A percentile compares a stretch with the other conserved stretches of the same genome.
Conservation (phyloP, 2,113 vertebrate genomes). For the Solea solea region DNA sequence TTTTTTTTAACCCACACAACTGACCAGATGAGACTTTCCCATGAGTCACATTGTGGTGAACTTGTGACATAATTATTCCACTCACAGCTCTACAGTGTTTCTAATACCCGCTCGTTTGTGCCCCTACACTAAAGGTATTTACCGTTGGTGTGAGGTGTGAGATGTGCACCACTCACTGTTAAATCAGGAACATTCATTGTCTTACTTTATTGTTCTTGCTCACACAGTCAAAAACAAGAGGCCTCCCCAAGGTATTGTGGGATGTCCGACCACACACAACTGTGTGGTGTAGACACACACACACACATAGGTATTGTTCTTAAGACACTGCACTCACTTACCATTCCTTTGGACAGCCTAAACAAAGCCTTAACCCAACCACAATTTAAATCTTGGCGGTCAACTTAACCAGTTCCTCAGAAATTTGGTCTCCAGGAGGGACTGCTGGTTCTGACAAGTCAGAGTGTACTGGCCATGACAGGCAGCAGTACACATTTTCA, state of each 20-base stretch:
- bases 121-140: neutral
- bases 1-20: neutral
- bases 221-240: conserved; percentile 2
- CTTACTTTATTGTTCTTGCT: conserved; percentile 43
- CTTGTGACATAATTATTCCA: neutral
- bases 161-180: neutral
- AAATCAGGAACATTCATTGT: conserved; percentile 15
- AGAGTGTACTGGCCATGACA: too few species aligned
- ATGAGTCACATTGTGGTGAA: conserved; percentile 42
- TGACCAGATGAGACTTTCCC: conserved; percentile 57
- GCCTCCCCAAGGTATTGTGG: conserved; percentile 23
- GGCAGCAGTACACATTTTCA: too few species aligned
- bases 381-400: too few species aligned
- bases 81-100: conserved; percentile 8
- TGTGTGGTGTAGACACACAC: conserved; percentile 8
- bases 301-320: neutral
- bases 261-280: conserved; percentile 17
- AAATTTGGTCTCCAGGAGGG: too few species aligned
- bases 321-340: too few species aligned
- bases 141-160: conserved; percentile 1
- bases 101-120: conserved; percentile 30
- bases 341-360: too few species aligned
- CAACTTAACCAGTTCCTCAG: too few species aligned
- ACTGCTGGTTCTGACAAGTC: too few species aligned
- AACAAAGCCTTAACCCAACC: too few species aligned